Conservation (phyloP, 2,113 vertebrate species). For the Dunckerocampus dactyliophorus region DNA sequence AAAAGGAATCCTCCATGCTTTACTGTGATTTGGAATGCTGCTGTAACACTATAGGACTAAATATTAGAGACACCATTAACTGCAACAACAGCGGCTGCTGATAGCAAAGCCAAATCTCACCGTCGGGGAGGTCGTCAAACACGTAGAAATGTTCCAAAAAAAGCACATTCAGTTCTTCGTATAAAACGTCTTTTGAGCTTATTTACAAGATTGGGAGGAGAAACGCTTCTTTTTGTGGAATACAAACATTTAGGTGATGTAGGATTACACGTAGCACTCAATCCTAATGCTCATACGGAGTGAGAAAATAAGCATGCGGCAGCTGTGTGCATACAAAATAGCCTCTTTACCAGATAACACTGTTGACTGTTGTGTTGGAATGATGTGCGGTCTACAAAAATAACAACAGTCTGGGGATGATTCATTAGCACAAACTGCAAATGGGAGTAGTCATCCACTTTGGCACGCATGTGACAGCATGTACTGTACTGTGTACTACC, state of each 20-base stretch:
- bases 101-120: constrained; percentile 62
- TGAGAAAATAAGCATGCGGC: constrained; percentile 67
- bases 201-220: constrained; percentile 62
- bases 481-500: constrained; percentile 15
- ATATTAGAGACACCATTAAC: not conserved
- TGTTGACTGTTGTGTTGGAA: not conserved
- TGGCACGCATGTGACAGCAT: constrained; percentile 70
- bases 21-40: not conserved
- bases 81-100: constrained; percentile 55
- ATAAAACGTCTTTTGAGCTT: constrained; percentile 69
- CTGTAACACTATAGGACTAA: not conserved
- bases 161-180: constrained; percentile 76
- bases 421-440: constrained; percentile 16
- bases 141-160: constrained; percentile 71
- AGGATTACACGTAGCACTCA: constrained; percentile 33
- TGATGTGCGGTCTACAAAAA: constrained; percentile 20
- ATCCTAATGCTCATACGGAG: constrained; percentile 58
- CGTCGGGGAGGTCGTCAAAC: constrained; percentile 41
- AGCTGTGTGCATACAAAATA: constrained; percentile 65
- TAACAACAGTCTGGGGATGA: constrained; percentile 24
- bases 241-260: not conserved
- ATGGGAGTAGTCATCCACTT: constrained; percentile 59
- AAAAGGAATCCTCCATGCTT: constrained; percentile 24
- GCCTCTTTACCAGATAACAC: constrained; percentile 28
- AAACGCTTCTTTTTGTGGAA: not conserved